Evolutionary conservation across 2,113 vertebrate species (phyloP), one percentile per base, ranked within the genome.

Genomic region (Hippocampus abdominalis): DNA sequence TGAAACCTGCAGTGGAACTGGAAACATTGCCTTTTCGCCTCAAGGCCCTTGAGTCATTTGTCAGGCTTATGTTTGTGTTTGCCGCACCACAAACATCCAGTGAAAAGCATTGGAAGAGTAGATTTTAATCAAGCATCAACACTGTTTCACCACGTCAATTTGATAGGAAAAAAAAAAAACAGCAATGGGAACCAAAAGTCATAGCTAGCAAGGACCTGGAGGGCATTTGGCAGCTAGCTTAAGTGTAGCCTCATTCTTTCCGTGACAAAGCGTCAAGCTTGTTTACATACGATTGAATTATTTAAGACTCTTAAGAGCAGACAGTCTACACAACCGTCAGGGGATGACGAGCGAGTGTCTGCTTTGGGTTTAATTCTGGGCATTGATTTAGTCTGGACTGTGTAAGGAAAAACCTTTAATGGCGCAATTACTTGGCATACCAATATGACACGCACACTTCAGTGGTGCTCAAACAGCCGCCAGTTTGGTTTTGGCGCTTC

Each of bases 231-330:
- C 46, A 49, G 16, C 46, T 49, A 49, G 16, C 46, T 49, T 49
- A 16, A 4, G 2, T 54, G 10, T 23, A 8, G 51, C 9, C 10
- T 23, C 53, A 9, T 56, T 23, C 4, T 56, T 56, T 56, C n/a
- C 11, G 11, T 25, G 57, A 60, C 29, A 60, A 60, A 4, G 44
- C 23, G 20, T 9, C 70, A 42, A 73, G 23, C 48, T 39, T 57
- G 18, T 73, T 13, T 51, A 56, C 25, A 64, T 25, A 3, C 40
- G 39, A 56, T 48, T 3, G 48, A 46, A n/a, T 54, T 21, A 54
- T 75, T 70, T 61, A 54, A 64, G 29, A 79, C 53, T 48, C n/a
- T 72, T 62, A 49, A 67, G 20, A 81, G 48, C 44, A 20, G 27
- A 0, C 4, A 62, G 60, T 49, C 71, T 79, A 74, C 16, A 15